A percentile compares a stretch with the other conserved stretches of the same genome.
Evolutionary conservation across 2,888 invertebrate genomes (phyloP).

Genomic region (Andrena bucephala): DNA sequence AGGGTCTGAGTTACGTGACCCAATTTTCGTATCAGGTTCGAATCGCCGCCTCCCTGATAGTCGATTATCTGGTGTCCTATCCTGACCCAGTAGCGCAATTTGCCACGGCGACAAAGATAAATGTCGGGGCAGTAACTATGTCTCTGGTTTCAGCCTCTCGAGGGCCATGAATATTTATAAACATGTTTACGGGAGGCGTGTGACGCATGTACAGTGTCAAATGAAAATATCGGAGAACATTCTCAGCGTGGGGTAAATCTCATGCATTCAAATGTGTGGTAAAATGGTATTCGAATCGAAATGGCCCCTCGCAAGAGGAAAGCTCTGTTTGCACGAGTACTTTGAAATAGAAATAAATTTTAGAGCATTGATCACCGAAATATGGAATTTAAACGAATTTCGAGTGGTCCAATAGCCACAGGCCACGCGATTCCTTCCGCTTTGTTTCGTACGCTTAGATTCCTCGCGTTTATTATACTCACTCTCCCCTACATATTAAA

Average conservation of each 20-base stretch:
- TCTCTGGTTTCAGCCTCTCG: background rate
- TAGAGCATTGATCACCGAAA: no score
- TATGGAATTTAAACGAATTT: no score
- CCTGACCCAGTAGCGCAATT: background rate
- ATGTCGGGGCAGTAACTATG: background rate
- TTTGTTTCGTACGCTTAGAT: no score
- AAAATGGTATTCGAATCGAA: background rate
- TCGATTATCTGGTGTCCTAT: constrained; percentile 23
- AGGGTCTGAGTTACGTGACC: background rate
- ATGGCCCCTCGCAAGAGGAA: background rate
- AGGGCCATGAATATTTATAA: background rate
- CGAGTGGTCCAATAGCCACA: no score
- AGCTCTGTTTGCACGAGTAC: no score
- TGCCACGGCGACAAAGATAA: background rate
- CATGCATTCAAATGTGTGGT: background rate
- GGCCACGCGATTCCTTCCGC: no score
- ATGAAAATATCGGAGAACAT: background rate
- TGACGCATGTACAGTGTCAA: background rate
- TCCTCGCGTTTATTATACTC: no score
- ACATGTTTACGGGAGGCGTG: background rate
- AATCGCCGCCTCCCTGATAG: background rate
- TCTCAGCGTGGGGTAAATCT: background rate
- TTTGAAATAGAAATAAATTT: no score
- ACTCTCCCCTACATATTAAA: no score
- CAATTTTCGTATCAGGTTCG: constrained; percentile 17